These are phyloP conservation scores for Norana najaformis DNA, from an alignment of 2,888 invertebrate genomes.

Conservation along the genomic window DNA sequence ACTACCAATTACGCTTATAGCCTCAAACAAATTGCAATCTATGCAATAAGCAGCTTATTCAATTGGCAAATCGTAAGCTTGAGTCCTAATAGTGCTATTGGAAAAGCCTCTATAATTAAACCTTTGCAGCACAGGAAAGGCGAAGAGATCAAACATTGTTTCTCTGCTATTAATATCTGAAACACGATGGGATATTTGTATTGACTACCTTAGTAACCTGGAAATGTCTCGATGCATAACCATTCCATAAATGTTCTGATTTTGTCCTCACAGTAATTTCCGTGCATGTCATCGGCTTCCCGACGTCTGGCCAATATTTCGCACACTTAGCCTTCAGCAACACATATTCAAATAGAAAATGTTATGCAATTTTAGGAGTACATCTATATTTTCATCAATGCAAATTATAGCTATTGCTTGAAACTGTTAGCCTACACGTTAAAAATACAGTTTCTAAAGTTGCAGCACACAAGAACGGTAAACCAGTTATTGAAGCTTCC, in stretches of 20 bases:
- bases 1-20: too few species aligned
- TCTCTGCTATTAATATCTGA: not conserved
- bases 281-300: not conserved
- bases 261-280: not conserved
- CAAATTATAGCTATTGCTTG: too few species aligned
- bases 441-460: too few species aligned
- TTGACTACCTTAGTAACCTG: not conserved
- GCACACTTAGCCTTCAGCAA: slow-evolving; percentile 26
- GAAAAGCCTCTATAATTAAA: not conserved
- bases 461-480: too few species aligned
- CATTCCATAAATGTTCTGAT: not conserved
- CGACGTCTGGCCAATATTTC: slow-evolving; percentile 31
- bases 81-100: not conserved
- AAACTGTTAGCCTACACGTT: too few species aligned
- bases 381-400: not conserved
- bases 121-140: not conserved
- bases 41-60: too few species aligned
- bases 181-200: not conserved
- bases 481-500: too few species aligned
- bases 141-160: not conserved
- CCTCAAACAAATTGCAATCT: too few species aligned
- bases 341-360: not conserved
- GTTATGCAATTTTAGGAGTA: not conserved
- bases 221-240: not conserved
- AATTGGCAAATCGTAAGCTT: not conserved